Evolutionary conservation across 2,888 invertebrate genomes (phyloP), one percentile per base, ranked within the genome.

Genomic region (Eilema sororculum): DNA sequence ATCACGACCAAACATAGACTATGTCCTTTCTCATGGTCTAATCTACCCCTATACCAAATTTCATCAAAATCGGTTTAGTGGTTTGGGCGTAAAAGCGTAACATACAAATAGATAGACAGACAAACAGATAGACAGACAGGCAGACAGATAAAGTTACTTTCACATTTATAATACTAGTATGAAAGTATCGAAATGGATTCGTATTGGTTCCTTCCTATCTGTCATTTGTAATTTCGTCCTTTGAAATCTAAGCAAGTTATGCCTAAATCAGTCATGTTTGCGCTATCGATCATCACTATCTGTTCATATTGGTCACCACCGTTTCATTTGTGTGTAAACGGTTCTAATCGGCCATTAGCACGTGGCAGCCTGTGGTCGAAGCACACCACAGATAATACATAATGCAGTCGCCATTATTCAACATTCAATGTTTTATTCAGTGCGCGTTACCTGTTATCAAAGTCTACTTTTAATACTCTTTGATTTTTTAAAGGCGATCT

Each of bases 361-460:
- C 73, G 71, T 72, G 72, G 68, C 67, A 65, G n/a, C 30, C 60
- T 71, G 70, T 74, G 64, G 67, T 72, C 73, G 63, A 76, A 80
- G 71, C 73, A 69, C 74, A 79, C 78, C 81, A 75, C 82, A 80
- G 76, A 79, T 83, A 78, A 85, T 86, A 84, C 86, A 86, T 86
- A 86, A 86, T 86, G 84, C 83, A 84, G 79, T 73, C 75, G 79
- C 78, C 83, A 86, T 86, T 86, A 86, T 86, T 84, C 84, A 85
- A 81, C 77, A 74, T 65, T 67, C 65, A 72, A 86, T 87, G 86
- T 81, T 83, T 86, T 85, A 87, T 87, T 86, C 85, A 87, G 79
- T 78, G 76, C 76, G 61, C 81, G 78, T 73, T 52, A 71, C 62
- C 75, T 69, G 73, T 78, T 83, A 86, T 83, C 77, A 68, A 68